A percentile compares a stretch with the other conserved stretches of the same genome.
phyloP scores from a whole-genome alignment of 2,888 invertebrate species.

The Drosophila longiperda region DNA sequence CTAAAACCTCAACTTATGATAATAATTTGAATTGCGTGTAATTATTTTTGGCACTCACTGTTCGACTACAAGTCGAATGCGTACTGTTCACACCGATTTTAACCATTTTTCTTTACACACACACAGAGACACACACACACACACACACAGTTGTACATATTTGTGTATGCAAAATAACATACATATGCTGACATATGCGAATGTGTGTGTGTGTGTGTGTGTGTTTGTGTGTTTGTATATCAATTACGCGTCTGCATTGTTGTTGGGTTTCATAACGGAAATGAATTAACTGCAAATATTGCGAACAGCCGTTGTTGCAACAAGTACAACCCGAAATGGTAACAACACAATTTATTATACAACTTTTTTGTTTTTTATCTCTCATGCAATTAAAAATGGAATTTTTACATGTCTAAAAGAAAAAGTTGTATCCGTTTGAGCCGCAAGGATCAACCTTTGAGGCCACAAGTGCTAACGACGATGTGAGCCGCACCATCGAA shows the following conservation, averaged over 20 bases:
- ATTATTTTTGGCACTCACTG: constrained; percentile 25
- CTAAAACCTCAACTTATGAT: background rate
- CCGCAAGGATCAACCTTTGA: background rate
- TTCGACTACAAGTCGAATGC: constrained; percentile 21
- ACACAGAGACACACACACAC: background rate
- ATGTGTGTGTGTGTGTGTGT: constrained; percentile 65
- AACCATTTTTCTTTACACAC: constrained; percentile 31
- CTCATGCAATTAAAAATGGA: constrained; percentile 67
- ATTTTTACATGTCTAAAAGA: constrained; percentile 46
- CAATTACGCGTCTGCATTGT: constrained; percentile 62
- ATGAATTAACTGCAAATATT: constrained; percentile 77
- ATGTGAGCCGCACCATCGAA: background rate
- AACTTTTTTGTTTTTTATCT: constrained; percentile 11
- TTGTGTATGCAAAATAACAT: constrained; percentile 1
- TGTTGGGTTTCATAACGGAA: constrained; percentile 71
- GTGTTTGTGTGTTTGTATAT: constrained; percentile 70
- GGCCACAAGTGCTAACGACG: constrained; percentile 5
- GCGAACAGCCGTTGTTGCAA: constrained; percentile 21
- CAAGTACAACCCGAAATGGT: constrained; percentile 1
- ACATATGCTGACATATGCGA: constrained; percentile 12
- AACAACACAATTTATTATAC: constrained; percentile 61
- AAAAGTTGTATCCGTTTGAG: background rate
- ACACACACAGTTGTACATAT: constrained; percentile 19
- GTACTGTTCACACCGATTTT: constrained; percentile 29
- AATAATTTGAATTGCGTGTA: background rate